These are phyloP conservation scores for Cossypha polioptera DNA, from an alignment of 2,797 vertebrate species.

Conservation along the genomic window DNA sequence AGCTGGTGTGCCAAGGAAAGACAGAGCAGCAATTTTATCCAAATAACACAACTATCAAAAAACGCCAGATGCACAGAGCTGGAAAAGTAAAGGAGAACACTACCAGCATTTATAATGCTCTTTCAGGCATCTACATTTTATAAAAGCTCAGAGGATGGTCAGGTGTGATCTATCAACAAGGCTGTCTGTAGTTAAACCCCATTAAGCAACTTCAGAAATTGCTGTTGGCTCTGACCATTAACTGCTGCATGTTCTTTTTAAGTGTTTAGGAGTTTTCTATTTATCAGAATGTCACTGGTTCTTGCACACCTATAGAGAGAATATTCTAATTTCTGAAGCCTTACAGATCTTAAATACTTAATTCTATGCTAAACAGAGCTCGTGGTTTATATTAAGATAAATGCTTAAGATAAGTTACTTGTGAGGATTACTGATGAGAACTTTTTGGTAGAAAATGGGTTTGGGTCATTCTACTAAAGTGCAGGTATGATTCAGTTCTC, in stretches of 20 bases:
- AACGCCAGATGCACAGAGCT: not conserved
- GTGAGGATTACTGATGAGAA: not conserved
- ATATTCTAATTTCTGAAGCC: not conserved
- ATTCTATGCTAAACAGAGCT: not conserved
- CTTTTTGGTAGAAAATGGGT: not conserved
- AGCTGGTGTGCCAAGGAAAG: not conserved
- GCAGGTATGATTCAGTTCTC: not conserved
- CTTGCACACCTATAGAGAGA: not conserved
- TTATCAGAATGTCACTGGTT: not conserved
- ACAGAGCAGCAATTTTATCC: not conserved
- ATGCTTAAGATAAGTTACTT: not conserved
- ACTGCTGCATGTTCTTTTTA: not conserved
- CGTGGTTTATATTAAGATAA: not conserved
- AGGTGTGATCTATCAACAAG: not conserved
- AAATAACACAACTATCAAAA: not conserved
- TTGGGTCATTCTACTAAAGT: not conserved
- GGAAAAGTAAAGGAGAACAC: accelerated
- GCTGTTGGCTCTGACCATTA: not conserved
- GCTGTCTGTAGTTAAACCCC: not conserved
- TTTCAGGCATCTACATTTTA: not conserved
- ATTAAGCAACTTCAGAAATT: not conserved
- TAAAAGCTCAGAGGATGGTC: not conserved
- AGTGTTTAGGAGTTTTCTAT: not conserved
- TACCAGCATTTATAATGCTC: not conserved
- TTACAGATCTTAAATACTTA: not conserved